These are phyloP conservation scores for Muntiacus reevesi DNA, from an alignment of 2,113 vertebrate species.

Conservation along the genomic window DNA sequence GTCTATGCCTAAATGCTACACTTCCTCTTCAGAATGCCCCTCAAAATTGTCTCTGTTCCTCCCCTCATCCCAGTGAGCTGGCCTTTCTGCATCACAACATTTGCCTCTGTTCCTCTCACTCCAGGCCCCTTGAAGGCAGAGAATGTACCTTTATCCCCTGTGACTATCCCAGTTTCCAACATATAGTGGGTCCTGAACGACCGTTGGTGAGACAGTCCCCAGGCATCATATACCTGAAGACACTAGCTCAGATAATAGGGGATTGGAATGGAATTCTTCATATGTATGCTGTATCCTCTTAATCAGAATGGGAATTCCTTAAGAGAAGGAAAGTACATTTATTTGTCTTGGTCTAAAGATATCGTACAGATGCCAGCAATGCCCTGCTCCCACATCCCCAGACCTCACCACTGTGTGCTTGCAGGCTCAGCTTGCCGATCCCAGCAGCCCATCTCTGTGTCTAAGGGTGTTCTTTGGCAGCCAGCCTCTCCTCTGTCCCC, in stretches of 20 bases:
- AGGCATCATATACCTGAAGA: neutral
- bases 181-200: neutral
- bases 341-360: neutral
- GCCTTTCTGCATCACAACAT: neutral
- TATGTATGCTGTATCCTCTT: neutral
- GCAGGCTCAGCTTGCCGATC: neutral
- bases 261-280: neutral
- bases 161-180: neutral
- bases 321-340: neutral
- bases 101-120: neutral
- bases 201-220: neutral
- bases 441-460: neutral
- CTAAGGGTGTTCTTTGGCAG: neutral
- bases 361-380: neutral
- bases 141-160: neutral
- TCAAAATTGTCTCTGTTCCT: neutral
- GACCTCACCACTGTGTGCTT: neutral
- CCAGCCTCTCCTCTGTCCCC: neutral
- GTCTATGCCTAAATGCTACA: neutral
- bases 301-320: neutral
- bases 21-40: neutral
- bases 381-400: neutral
- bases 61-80: neutral
- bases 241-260: neutral
- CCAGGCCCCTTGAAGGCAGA: neutral